A percentile compares a stretch with the other conserved stretches of the same genome.
Evolutionary conservation across 2,797 vertebrate genomes (phyloP).

Genomic region (Pseudochaenichthys georgianus): DNA sequence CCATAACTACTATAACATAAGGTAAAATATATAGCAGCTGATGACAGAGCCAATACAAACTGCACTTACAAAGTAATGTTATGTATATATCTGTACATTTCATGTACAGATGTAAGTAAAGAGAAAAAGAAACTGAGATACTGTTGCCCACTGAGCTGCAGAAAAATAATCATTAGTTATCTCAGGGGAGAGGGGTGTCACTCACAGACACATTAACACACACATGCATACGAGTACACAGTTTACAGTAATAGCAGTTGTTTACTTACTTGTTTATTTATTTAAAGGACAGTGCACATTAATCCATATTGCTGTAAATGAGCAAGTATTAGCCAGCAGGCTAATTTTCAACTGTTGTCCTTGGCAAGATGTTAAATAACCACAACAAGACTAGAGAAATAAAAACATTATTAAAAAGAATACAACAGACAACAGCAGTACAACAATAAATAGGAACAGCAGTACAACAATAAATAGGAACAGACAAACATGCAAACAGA

Average conservation of each 20-base stretch:
- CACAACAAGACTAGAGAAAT: no score
- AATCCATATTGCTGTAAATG: no score
- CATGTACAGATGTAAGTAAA: background rate
- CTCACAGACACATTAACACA: constrained; percentile 24
- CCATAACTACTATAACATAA: background rate
- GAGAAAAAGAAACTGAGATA: constrained; percentile 21
- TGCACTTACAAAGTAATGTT: background rate
- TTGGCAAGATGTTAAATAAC: no score
- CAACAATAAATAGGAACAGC: no score
- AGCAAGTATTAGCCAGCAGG: no score
- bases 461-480: no score
- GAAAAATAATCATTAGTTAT: constrained; percentile 58
- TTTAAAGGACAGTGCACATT: no score
- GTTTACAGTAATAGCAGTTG: background rate
- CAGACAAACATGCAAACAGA: no score
- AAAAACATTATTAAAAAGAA: no score
- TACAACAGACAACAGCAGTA: no score
- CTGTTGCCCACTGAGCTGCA: constrained; percentile 37
- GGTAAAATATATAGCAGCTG: background rate
- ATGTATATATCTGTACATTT: background rate
- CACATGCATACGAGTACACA: constrained; percentile 6
- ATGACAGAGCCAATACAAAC: background rate
- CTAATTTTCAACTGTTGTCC: no score
- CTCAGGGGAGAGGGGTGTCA: constrained; percentile 28
- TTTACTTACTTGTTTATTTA: no score